phyloP scores from a whole-genome alignment of 2,888 invertebrate genomes.

The Drosophila quinaria region DNA sequence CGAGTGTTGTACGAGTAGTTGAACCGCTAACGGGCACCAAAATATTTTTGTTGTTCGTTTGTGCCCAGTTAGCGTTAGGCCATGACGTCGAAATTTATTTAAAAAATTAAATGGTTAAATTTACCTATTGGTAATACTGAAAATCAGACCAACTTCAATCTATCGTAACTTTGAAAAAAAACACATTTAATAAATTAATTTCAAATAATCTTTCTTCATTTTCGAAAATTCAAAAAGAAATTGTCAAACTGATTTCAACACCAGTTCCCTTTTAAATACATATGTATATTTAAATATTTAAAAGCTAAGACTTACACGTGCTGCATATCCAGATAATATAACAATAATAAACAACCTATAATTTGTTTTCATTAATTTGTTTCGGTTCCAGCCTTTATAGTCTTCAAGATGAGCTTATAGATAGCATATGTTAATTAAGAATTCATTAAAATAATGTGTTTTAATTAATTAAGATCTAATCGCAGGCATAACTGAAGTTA shows the following conservation, averaged over 20 bases:
- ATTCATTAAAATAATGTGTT: constrained; percentile 8
- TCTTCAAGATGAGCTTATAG: neutral
- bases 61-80: constrained; percentile 37
- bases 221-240: constrained; percentile 6
- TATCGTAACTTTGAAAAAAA: too few species aligned
- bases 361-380: constrained; percentile 7
- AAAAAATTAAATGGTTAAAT: constrained; percentile 52
- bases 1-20: constrained; percentile 55
- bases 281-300: too few species aligned
- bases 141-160: too few species aligned
- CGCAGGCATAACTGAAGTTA: neutral
- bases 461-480: constrained; percentile 9
- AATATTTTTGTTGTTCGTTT: constrained; percentile 1
- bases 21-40: constrained; percentile 46
- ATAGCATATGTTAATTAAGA: constrained; percentile 3
- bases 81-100: constrained; percentile 68
- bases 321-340: neutral
- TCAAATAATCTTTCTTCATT: too few species aligned
- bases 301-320: too few species aligned
- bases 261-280: neutral
- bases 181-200: too few species aligned
- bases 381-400: neutral
- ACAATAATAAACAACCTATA: neutral
- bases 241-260: constrained; percentile 8
- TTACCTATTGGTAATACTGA: constrained; percentile 46